These are phyloP conservation scores for Phymastichus coffea DNA, from an alignment of 1,140 invertebrate genomes.

Conservation along the genomic window DNA sequence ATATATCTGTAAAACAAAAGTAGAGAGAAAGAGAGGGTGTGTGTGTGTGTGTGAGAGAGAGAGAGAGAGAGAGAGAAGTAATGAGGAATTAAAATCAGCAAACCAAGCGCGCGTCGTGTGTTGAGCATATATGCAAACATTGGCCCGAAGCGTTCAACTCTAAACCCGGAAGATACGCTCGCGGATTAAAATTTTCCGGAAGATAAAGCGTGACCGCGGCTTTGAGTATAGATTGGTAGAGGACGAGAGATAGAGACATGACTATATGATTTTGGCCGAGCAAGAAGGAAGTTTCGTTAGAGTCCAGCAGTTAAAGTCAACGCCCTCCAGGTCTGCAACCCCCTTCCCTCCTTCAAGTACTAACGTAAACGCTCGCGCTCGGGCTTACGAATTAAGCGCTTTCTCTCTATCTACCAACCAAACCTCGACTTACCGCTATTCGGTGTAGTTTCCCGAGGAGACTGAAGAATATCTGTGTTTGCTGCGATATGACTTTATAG, in stretches of 20 bases:
- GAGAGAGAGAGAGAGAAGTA: slow-evolving; percentile 3
- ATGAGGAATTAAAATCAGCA: too few relatives aligned
- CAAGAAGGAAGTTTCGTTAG: too few relatives aligned
- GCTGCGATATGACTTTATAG: too few relatives aligned
- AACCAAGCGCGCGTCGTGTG: too few relatives aligned
- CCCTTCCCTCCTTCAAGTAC: slow-evolving; percentile 44
- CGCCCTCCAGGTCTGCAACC: slow-evolving; percentile 37
- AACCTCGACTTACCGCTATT: neutral
- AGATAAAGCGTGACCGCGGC: too few relatives aligned
- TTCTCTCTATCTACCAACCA: neutral
- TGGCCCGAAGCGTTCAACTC: too few relatives aligned
- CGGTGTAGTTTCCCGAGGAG: neutral
- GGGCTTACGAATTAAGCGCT: slow-evolving; percentile 42
- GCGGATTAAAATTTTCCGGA: too few relatives aligned
- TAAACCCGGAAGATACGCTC: too few relatives aligned
- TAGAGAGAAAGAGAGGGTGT: neutral
- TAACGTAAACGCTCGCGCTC: slow-evolving; percentile 42
- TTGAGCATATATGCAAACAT: too few relatives aligned
- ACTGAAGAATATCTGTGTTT: too few relatives aligned
- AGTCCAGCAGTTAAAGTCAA: slow-evolving; percentile 44
- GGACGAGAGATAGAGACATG: slow-evolving; percentile 32
- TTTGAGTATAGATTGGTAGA: neutral
- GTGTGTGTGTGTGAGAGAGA: neutral
- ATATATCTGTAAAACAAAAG: too few relatives aligned
- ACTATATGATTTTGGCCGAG: too few relatives aligned